These are phyloP conservation scores for Clupea harengus DNA, from an alignment of 2,113 vertebrate genomes.

Conservation along the genomic window DNA sequence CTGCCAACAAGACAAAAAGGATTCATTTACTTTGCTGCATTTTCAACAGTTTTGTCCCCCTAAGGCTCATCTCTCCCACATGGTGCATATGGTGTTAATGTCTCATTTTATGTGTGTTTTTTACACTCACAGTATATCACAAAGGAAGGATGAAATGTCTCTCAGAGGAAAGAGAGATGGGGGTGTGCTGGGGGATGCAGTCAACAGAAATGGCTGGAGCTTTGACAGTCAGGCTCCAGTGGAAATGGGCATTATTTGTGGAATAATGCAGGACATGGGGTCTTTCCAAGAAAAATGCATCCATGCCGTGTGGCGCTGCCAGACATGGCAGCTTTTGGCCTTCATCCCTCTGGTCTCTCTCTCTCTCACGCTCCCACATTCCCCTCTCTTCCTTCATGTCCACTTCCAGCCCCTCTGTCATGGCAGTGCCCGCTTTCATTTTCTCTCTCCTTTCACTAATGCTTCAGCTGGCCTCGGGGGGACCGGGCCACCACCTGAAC, in stretches of 20 bases:
- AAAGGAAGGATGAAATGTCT: not conserved
- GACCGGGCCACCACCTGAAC: not conserved
- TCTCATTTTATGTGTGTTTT: not conserved
- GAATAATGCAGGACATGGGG: conserved; percentile 22
- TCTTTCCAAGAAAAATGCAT: conserved; percentile 14
- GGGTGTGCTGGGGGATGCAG: not conserved
- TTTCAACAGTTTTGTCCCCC: not conserved
- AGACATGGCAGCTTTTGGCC: conserved; percentile 22
- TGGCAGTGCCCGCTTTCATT: not conserved
- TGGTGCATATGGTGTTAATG: not conserved
- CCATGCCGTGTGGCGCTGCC: not conserved
- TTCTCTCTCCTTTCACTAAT: not conserved
- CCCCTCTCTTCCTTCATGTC: not conserved
- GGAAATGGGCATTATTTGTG: not conserved
- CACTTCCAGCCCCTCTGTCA: not conserved
- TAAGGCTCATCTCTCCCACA: not conserved
- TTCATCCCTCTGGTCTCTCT: not conserved
- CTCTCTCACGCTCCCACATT: conserved; percentile 12
- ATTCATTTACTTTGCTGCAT: not conserved
- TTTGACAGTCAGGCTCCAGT: not conserved
- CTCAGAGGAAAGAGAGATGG: not conserved
- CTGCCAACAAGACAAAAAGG: conserved; percentile 20
- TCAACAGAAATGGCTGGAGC: not conserved
- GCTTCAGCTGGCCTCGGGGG: not conserved
- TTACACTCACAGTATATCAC: not conserved